phyloP scores from a whole-genome alignment of 2,113 vertebrate species.

The Aegithalos caudatus region DNA sequence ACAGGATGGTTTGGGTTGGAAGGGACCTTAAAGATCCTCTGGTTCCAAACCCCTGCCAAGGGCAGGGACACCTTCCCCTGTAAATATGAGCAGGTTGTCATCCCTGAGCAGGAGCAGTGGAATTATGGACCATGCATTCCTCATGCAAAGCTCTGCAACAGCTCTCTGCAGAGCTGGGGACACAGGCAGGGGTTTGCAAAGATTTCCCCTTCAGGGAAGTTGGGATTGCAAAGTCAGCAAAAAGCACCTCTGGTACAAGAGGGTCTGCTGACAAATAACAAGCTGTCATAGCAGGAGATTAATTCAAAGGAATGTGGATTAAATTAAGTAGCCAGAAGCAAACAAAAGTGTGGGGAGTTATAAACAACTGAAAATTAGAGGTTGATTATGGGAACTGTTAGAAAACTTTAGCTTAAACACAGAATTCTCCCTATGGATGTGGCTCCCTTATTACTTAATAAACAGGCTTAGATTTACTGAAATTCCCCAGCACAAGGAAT shows the following conservation, averaged over 20 bases:
- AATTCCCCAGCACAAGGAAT: not conserved
- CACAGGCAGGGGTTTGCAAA: not conserved
- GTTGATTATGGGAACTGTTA: not conserved
- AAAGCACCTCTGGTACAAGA: not conserved
- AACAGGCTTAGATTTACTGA: not conserved
- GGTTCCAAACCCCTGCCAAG: not conserved
- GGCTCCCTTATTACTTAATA: not conserved
- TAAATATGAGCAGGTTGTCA: not conserved
- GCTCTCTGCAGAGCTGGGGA: not conserved
- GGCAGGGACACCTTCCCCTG: not conserved
- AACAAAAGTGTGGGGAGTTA: not conserved
- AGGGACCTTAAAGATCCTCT: not conserved
- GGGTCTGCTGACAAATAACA: not conserved
- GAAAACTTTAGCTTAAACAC: not conserved
- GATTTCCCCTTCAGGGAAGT: not conserved
- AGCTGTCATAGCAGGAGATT: not conserved
- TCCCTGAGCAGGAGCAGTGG: not conserved
- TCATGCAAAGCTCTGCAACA: not conserved
- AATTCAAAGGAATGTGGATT: not conserved
- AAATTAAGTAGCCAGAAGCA: not conserved
- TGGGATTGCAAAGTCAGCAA: not conserved
- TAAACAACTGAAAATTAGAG: not conserved
- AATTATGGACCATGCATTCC: fast-evolving
- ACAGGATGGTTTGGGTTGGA: not conserved
- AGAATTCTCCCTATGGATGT: not conserved